A percentile compares a stretch with the other conserved stretches of the same genome.
Evolutionary conservation across 2,888 invertebrate species (phyloP).

Genomic region (Hemicrepidius hirtus): DNA sequence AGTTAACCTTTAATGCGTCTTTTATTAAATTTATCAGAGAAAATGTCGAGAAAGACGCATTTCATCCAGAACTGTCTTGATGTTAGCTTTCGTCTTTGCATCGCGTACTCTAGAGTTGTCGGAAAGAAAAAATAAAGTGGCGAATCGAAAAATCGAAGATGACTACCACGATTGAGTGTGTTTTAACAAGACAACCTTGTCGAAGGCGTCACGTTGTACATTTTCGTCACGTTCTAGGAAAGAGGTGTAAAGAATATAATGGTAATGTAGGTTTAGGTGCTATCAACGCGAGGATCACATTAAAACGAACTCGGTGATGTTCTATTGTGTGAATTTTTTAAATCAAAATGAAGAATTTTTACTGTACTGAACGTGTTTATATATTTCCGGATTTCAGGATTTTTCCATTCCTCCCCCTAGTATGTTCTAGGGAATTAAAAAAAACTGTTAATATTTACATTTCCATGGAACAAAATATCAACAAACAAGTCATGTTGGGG

Average conservation of each 20-base stretch:
- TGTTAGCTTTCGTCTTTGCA: not conserved
- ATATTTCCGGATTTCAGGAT: too few relatives aligned
- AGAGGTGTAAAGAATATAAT: slow-evolving; percentile 49
- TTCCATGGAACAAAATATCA: slow-evolving; percentile 33
- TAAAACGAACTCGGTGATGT: slow-evolving; percentile 2
- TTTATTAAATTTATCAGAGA: slow-evolving; percentile 20
- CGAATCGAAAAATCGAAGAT: slow-evolving; percentile 27
- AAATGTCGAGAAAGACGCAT: slow-evolving; percentile 5
- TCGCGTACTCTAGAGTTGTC: not conserved
- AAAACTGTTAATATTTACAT: too few relatives aligned
- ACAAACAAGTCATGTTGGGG: slow-evolving; percentile 36
- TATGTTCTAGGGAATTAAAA: too few relatives aligned
- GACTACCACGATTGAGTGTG: slow-evolving; percentile 23
- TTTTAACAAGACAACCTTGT: slow-evolving; percentile 21
- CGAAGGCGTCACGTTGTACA: slow-evolving; percentile 23
- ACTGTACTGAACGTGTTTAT: too few relatives aligned
- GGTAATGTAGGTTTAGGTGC: slow-evolving; percentile 47
- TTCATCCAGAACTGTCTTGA: not conserved
- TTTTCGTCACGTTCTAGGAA: slow-evolving; percentile 48
- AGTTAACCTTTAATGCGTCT: slow-evolving; percentile 13
- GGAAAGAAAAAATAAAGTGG: slow-evolving; percentile 14
- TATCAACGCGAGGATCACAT: slow-evolving; percentile 42
- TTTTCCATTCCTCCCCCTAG: too few relatives aligned
- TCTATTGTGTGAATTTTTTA: slow-evolving; percentile 16
- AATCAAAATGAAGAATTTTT: slow-evolving; percentile 28